Evolutionary conservation across 2,113 vertebrate species (phyloP), one percentile per base, ranked within the genome.

Genomic region (Grallaria varia): DNA sequence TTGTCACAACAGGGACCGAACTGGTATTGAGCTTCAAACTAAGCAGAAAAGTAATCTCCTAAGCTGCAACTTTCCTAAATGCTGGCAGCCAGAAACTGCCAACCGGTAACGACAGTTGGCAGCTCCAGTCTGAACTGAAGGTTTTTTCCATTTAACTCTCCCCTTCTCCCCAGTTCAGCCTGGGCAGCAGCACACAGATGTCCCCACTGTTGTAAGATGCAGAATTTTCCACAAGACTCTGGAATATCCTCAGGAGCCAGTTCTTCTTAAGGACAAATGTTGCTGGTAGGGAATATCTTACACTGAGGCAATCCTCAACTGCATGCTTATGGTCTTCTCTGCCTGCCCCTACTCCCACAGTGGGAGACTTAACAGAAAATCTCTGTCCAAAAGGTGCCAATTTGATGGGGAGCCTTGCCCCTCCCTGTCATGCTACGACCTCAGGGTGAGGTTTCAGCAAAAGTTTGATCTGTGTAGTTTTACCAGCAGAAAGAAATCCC

Each of bases 1-100:
- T 47, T 66, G 50, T 55, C 53, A 21, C 67, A 63, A 10, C 35
- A 74, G 39, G 55, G 47, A 77, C 47, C 0, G 0, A 89, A 86
- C 45, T 25, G 47, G 47, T 74, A 14, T 4, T 74, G 90, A 90
- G 87, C 74, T 66, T 79, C 71, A 73, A 84, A 68, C 49, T 56
- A 88, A 93, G 77, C 27, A 93, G 47, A 60, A 86, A 76, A 93
- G 45, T 71, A 93, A 90, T 78, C 87, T 82, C 73, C n/a, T 81
- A 77, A 90, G 35, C 67, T 80, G 84, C 73, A 90, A 91, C 75
- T 93, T 84, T 88, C 68, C 85, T 62, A 86, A 96, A 45, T 20
- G 85, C 84, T 75, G 84, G 77, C 90, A 89, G 93, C 77, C 59
- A 59, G 53, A 22, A 86, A 37, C 84, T 68, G 77, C 95, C 73